Conservation (phyloP, 37 sponge, comb jelly and placozoan genomes). For the Dysidea cf. avara region DNA sequence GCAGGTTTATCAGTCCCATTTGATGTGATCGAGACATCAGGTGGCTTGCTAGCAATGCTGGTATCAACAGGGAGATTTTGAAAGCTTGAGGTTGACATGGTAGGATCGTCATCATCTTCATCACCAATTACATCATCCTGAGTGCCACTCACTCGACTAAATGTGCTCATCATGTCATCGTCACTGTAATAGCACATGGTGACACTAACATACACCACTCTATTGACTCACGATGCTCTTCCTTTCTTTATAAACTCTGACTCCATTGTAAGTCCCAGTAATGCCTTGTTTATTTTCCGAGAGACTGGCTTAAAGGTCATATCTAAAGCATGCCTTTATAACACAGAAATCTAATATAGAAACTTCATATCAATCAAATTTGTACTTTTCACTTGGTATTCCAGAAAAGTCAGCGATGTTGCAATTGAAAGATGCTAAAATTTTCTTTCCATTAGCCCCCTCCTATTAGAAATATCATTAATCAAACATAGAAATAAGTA, state of each 20-base stretch:
- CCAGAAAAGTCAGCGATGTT: slow-evolving; percentile 69
- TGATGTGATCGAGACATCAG: too few species aligned
- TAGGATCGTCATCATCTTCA: slow-evolving; percentile 41
- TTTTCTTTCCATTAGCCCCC: slow-evolving; percentile 70
- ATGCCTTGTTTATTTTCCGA: slow-evolving; percentile 53
- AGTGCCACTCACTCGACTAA: slow-evolving; percentile 53
- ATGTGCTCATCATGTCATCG: slow-evolving; percentile 89
- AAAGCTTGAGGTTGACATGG: too few species aligned
- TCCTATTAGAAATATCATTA: slow-evolving; percentile 26
- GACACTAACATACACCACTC: slow-evolving; percentile 3
- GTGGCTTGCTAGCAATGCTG: too few species aligned
- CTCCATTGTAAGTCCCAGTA: slow-evolving; percentile 66
- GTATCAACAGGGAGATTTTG: too few species aligned
- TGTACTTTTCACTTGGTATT: slow-evolving; percentile 45
- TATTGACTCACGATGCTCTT: slow-evolving; percentile 37
- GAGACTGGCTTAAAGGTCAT: slow-evolving; percentile 73
- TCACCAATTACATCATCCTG: slow-evolving; percentile 19
- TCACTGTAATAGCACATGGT: slow-evolving; percentile 45
- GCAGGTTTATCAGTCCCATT: too few species aligned
- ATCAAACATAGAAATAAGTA: not conserved
- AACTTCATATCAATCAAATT: not conserved
- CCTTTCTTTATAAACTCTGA: slow-evolving; percentile 72
- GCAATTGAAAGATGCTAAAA: slow-evolving; percentile 67
- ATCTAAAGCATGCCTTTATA: slow-evolving; percentile 57
- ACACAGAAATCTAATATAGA: not conserved